Base-by-base conservation (phyloP, 2,113 vertebrate genomes). In the Brachyhypopomus gauderio region DNA sequence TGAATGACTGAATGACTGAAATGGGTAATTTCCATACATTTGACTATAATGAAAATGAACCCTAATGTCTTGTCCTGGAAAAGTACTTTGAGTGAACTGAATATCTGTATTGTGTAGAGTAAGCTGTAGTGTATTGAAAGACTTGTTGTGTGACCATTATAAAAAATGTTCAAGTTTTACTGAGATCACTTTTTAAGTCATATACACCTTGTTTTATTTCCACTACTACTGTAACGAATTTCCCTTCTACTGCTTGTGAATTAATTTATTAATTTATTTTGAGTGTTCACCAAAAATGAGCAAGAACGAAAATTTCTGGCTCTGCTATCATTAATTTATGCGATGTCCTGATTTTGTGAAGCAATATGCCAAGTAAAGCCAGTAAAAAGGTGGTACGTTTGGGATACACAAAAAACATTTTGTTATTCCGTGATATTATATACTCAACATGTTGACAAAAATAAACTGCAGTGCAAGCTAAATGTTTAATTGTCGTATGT, bases 221-320 rank as follows among this genome's bases (percentile, higher is more conserved):
- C 91, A 89, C 90, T 91, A 90, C 90, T 92, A 90, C 90, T 94
- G 92, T 92, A 91, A 90, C 93, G 89, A 92, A 94, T 95, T 95
- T 93, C 72, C 91, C 91, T 93, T 89, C 93, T 88, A 86, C 90
- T 93, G 94, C 93, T 95, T 95, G 94, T 96, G 93, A 94, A 92
- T 95, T 98, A 97, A 99, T 94, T 98, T 98, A 98, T 97, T 98
- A 97, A 99, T 98, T 98, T 98, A 98, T 98, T 96, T 92, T 88
- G 85, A 89, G 92, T 93, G 85, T 91, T 91, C 89, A 89, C 91
- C 91, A 91, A 88, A 90, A 90, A 78, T 83, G 89, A 87, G 90
- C 85, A 90, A 89, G 81, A 78, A 85, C 73, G 81, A 77, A 16
- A 20, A 23, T 72, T 79, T 86, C 85, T 63, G 74, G 88, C 87